Percentiles rank a stretch among this genome's conserved stretches.
Evolutionary conservation across 2,888 invertebrate genomes (phyloP).

Genomic region (Sarcophaga carnaria): DNA sequence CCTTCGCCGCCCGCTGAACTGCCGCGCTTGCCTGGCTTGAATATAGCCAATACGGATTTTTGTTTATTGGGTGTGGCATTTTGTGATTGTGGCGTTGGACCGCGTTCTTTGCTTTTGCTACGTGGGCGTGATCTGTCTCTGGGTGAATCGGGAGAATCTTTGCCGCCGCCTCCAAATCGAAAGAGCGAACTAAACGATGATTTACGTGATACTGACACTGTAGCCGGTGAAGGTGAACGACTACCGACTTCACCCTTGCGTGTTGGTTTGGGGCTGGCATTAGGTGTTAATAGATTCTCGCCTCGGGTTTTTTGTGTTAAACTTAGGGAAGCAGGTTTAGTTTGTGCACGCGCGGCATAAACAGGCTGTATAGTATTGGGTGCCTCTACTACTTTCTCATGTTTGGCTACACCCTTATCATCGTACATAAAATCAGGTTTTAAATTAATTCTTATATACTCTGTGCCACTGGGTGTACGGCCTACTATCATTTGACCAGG

Average conservation of each 20-base stretch:
- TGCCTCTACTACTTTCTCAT: constrained; percentile 79
- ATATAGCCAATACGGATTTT: constrained; percentile 87
- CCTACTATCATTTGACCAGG: constrained; percentile 81
- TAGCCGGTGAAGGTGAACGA: constrained; percentile 87
- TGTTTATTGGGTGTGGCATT: constrained; percentile 85
- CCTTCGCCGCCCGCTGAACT: constrained; percentile 77
- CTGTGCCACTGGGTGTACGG: constrained; percentile 81
- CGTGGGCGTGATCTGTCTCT: constrained; percentile 82
- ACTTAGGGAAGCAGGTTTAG: constrained; percentile 86
- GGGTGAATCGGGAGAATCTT: constrained; percentile 83
- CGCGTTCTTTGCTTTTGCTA: constrained; percentile 86
- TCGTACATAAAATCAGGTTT: constrained; percentile 90
- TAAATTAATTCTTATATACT: constrained; percentile 86
- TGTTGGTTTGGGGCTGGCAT: constrained; percentile 82
- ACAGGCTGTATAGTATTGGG: constrained; percentile 75
- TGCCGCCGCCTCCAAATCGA: constrained; percentile 82
- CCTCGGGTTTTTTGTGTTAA: constrained; percentile 77
- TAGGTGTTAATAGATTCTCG: constrained; percentile 82
- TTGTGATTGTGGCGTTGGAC: constrained; percentile 80
- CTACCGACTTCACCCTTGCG: constrained; percentile 80
- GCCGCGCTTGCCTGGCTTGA: constrained; percentile 84
- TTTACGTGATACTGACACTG: constrained; percentile 87
- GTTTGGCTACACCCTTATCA: constrained; percentile 82
- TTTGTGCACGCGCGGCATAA: constrained; percentile 75
- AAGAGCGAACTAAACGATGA: constrained; percentile 92